Conservation (phyloP, 2,888 invertebrate genomes). For the Ormyrus thymus region DNA sequence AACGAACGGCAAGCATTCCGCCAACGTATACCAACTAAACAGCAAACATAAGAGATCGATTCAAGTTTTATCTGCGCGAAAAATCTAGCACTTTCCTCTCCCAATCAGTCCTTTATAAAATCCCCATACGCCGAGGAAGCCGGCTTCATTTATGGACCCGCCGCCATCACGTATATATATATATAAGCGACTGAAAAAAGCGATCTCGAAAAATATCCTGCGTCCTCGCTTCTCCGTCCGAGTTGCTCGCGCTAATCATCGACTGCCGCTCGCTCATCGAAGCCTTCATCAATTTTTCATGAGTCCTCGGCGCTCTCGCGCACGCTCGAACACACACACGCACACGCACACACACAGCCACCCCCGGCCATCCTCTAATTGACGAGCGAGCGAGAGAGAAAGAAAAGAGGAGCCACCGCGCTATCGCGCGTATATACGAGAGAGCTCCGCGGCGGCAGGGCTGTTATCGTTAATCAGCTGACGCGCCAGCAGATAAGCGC, state of each 20-base stretch:
- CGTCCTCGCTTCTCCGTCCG: constrained; percentile 32
- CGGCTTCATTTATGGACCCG: constrained; percentile 31
- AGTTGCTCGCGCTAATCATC: constrained; percentile 48
- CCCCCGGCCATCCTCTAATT: constrained; percentile 40
- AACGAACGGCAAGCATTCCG: constrained; percentile 21
- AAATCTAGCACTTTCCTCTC: constrained; percentile 16
- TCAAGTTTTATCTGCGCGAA: not conserved
- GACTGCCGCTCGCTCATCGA: constrained; percentile 26
- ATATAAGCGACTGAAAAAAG: constrained; percentile 9
- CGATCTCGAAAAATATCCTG: constrained; percentile 6
- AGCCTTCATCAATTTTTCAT: constrained; percentile 60
- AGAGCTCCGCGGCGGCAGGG: constrained; percentile 10
- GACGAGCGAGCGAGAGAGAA: constrained; percentile 19
- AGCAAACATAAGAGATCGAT: constrained; percentile 20
- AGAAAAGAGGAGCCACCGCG: not conserved
- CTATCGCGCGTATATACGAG: too few species aligned
- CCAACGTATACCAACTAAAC: constrained; percentile 8
- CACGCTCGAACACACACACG: not conserved
- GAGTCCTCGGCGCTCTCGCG: constrained; percentile 28
- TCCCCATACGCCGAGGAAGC: constrained; percentile 1
- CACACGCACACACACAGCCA: constrained; percentile 1
- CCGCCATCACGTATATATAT: constrained; percentile 27
- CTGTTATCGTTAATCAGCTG: constrained; percentile 55
- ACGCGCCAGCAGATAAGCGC: constrained; percentile 50
- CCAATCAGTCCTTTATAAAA: not conserved